Evolutionary conservation across 2,888 invertebrate genomes (phyloP).

Genomic region (Meteorus colon): DNA sequence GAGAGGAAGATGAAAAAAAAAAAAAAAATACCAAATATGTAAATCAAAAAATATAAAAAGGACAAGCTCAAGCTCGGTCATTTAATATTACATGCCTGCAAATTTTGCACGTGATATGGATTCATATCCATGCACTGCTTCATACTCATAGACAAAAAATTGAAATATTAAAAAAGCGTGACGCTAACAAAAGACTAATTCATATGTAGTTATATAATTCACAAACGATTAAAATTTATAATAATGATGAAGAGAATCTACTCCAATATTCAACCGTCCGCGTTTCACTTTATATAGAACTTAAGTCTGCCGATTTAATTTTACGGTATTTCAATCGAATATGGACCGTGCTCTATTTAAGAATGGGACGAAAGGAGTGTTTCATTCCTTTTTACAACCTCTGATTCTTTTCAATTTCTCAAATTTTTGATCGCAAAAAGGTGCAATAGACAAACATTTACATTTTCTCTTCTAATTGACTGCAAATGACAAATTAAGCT

Average conservation of each 20-base stretch:
- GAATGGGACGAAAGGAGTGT: constrained; percentile 33
- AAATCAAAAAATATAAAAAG: constrained; percentile 18
- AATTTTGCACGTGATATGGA: constrained; percentile 6
- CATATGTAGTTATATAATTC: not conserved
- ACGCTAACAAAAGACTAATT: constrained; percentile 17
- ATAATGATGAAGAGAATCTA: constrained; percentile 5
- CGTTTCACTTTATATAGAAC: constrained; percentile 46
- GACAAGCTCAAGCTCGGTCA: not conserved
- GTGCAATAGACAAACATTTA: not conserved
- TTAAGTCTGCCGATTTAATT: constrained; percentile 38
- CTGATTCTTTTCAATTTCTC: not conserved
- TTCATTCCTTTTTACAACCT: not conserved
- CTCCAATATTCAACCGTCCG: constrained; percentile 50
- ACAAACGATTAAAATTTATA: constrained; percentile 5
- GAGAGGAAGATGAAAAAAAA: not conserved
- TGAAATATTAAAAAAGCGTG: not conserved
- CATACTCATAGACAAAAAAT: constrained; percentile 1
- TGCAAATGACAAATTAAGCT: constrained; percentile 30
- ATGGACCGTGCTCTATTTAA: constrained; percentile 25
- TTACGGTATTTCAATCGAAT: not conserved
- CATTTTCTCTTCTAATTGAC: not conserved
- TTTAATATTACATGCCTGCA: constrained; percentile 2
- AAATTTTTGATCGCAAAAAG: not conserved
- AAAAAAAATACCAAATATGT: constrained; percentile 1
- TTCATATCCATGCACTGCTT: not conserved